Evolutionary conservation across 1,140 invertebrate genomes (phyloP).

Genomic region (Sweltsa coloradensis): DNA sequence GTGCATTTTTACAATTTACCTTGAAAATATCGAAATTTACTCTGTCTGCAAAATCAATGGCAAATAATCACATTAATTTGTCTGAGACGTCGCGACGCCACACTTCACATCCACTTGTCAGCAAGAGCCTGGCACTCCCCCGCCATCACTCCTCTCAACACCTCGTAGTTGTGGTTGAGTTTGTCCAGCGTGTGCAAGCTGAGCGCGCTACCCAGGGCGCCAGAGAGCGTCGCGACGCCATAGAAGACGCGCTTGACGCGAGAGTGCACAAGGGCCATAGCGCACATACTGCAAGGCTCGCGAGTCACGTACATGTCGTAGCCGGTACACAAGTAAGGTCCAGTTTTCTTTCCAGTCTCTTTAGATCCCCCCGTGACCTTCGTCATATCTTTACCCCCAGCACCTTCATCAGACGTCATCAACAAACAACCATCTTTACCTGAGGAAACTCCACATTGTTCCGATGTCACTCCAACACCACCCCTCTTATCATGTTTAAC

Average conservation of each 20-base stretch:
- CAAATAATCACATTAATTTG: no score
- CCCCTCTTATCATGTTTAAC: no score
- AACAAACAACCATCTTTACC: no score
- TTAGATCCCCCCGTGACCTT: no score
- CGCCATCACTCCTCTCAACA: conserved; percentile 36
- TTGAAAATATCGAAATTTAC: no score
- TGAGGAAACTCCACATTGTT: no score
- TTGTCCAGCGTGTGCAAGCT: conserved; percentile 65
- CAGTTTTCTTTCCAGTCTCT: conserved; percentile 17
- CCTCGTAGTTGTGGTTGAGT: conserved; percentile 87
- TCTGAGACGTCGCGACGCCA: no score
- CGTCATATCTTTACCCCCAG: neutral
- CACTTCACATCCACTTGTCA: no score
- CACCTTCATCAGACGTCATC: no score
- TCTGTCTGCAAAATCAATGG: no score
- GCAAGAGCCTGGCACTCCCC: neutral
- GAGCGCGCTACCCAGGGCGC: conserved; percentile 54
- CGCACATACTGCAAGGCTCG: conserved; percentile 89
- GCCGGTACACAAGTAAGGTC: conserved; percentile 78
- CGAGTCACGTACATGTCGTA: conserved; percentile 72
- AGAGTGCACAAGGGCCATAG: conserved; percentile 88
- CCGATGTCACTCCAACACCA: no score
- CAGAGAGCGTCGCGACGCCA: conserved; percentile 39
- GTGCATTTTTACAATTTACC: no score
- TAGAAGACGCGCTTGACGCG: conserved; percentile 75